Conservation (phyloP, 2,888 invertebrate genomes). For the Lomographa bimaculata region DNA sequence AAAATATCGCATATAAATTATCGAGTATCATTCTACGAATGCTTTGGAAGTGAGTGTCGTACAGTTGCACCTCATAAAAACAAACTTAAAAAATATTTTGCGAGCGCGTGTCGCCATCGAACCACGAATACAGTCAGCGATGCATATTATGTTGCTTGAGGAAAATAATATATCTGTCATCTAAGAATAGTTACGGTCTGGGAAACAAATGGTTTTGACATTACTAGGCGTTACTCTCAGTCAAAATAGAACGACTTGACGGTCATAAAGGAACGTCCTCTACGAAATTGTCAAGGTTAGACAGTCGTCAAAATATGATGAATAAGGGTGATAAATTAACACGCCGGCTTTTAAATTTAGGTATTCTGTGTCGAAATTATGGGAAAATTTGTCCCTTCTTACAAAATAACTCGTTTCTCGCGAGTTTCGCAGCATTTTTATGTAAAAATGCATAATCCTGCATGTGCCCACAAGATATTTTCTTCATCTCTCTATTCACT, state of each 20-base stretch:
- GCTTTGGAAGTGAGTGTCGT: constrained; percentile 61
- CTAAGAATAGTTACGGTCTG: constrained; percentile 53
- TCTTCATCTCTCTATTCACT: too few species aligned
- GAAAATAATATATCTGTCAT: constrained; percentile 60
- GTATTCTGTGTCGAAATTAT: too few species aligned
- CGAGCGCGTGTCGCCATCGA: constrained; percentile 51
- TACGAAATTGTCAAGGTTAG: constrained; percentile 25
- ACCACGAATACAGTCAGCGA: constrained; percentile 51
- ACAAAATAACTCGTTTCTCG: too few species aligned
- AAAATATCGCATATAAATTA: constrained; percentile 81
- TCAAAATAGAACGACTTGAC: constrained; percentile 46
- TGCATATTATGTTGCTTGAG: constrained; percentile 56
- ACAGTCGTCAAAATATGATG: constrained; percentile 6
- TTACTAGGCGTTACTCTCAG: constrained; percentile 50
- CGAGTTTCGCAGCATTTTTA: too few species aligned
- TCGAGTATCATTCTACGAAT: constrained; percentile 74
- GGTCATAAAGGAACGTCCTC: constrained; percentile 41
- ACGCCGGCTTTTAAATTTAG: too few species aligned
- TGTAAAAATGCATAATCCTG: too few species aligned
- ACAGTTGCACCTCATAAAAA: constrained; percentile 80
- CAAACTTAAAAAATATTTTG: constrained; percentile 68
- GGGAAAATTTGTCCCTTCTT: too few species aligned
- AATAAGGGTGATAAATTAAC: too few species aligned
- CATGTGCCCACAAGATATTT: too few species aligned
- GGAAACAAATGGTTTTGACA: constrained; percentile 55